These are phyloP conservation scores for Jordanella pulchra DNA, from an alignment of 2,797 vertebrate genomes.

Conservation along the genomic window DNA sequence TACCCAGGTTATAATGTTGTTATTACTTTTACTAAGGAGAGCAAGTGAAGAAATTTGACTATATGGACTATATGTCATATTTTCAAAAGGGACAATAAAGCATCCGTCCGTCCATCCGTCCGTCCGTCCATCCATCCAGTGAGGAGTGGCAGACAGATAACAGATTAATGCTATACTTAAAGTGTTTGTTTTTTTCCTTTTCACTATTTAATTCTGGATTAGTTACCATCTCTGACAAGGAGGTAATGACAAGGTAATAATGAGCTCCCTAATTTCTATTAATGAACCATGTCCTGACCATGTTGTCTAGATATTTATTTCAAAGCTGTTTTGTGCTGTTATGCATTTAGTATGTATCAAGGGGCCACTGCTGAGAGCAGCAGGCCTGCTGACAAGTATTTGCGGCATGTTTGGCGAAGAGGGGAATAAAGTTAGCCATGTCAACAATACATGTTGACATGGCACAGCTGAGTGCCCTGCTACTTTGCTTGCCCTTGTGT, in stretches of 20 bases:
- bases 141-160: no score
- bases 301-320: conserved; percentile 47
- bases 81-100: no score
- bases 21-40: neutral
- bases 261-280: conserved; percentile 47
- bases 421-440: conserved; percentile 38
- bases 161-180: neutral
- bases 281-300: conserved; percentile 40
- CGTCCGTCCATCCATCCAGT: no score
- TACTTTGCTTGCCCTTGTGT: conserved; percentile 19
- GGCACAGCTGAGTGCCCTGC: conserved; percentile 18
- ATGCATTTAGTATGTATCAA: conserved; percentile 30
- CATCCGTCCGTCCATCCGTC: no score
- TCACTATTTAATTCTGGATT: conserved; percentile 41
- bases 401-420: conserved; percentile 16
- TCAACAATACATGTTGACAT: conserved; percentile 57
- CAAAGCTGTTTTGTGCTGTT: conserved; percentile 27
- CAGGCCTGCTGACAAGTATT: conserved; percentile 44
- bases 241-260: conserved; percentile 53
- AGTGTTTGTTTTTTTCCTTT: conserved; percentile 22
- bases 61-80: no score
- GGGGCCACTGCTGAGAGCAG: conserved; percentile 20
- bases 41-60: no score
- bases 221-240: conserved; percentile 43
- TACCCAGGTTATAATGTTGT: neutral